Percentiles rank a stretch among this genome's conserved stretches.
phyloP scores from a whole-genome alignment of 1,140 invertebrate species.

The Anagrus nilaparvatae region DNA sequence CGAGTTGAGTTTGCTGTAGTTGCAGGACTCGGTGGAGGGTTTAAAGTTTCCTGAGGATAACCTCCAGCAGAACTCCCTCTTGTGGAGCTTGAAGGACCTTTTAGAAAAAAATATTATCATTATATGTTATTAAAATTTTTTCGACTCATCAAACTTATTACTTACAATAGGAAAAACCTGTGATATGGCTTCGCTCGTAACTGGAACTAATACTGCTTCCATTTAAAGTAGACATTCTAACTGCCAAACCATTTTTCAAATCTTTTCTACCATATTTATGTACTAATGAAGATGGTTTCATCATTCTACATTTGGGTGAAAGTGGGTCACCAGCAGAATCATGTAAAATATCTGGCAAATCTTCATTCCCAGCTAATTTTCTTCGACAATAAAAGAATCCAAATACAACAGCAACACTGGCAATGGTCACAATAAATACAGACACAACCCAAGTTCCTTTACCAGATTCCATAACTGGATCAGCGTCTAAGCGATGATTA shows the following conservation, averaged over 20 bases:
- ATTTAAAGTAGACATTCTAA: slow-evolving; percentile 52
- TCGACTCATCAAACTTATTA: background rate
- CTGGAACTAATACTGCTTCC: slow-evolving; percentile 46
- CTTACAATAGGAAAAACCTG: slow-evolving; percentile 26
- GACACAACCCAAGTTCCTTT: slow-evolving; percentile 37
- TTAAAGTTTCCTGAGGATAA: slow-evolving; percentile 70
- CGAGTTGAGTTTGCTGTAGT: slow-evolving; percentile 52
- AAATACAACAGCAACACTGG: slow-evolving; percentile 38
- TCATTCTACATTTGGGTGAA: slow-evolving; percentile 35
- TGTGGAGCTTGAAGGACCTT: slow-evolving; percentile 66
- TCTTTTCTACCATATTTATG: slow-evolving; percentile 37
- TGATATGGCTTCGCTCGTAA: slow-evolving; percentile 67
- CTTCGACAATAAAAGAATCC: slow-evolving; percentile 33
- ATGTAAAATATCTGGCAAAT: slow-evolving; percentile 36
- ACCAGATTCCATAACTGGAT: slow-evolving; percentile 24
- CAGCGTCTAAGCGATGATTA: slow-evolving; percentile 17
- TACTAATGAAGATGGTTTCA: slow-evolving; percentile 21
- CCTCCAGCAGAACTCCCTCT: slow-evolving; percentile 40
- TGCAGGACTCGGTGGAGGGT: slow-evolving; percentile 79
- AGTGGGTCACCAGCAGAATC: slow-evolving; percentile 48
- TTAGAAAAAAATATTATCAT: background rate
- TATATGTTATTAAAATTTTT: background rate
- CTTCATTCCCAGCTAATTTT: slow-evolving; percentile 37
- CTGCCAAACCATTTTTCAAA: slow-evolving; percentile 41
- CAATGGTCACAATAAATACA: slow-evolving; percentile 31